Percentiles rank a stretch among this genome's conserved stretches.
phyloP scores from a whole-genome alignment of 2,888 invertebrate genomes.

The Portevinia maculata region DNA sequence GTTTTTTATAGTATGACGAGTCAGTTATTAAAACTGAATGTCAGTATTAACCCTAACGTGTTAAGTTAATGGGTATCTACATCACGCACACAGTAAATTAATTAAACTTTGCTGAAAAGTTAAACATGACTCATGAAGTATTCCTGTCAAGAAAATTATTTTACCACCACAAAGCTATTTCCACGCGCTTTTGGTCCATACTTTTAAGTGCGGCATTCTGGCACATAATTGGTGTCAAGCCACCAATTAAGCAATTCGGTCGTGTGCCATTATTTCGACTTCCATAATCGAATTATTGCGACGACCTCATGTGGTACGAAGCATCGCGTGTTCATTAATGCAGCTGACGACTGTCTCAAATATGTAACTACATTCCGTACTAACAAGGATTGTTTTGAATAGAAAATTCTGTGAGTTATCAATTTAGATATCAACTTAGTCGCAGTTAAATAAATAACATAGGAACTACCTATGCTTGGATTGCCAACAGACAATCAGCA shows the following conservation, averaged over 20 bases:
- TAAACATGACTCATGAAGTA: too few species aligned
- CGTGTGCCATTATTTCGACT: constrained; percentile 12
- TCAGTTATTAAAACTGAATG: too few species aligned
- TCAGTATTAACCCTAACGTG: too few species aligned
- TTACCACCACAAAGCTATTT: not conserved
- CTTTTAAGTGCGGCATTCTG: not conserved
- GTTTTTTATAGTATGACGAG: too few species aligned
- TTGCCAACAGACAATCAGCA: constrained; percentile 15
- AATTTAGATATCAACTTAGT: not conserved
- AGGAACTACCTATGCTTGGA: not conserved
- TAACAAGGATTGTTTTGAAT: constrained; percentile 7
- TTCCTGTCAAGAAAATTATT: not conserved
- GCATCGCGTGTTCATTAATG: constrained; percentile 31
- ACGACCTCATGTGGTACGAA: constrained; percentile 1
- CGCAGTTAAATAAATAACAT: not conserved
- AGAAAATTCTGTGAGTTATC: constrained; percentile 33
- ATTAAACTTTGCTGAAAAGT: too few species aligned
- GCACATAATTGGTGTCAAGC: constrained; percentile 15
- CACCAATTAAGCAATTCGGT: constrained; percentile 7
- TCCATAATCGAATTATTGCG: constrained; percentile 23
- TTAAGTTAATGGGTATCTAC: too few species aligned
- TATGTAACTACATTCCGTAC: constrained; percentile 13
- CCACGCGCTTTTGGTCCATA: not conserved
- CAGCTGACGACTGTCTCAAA: constrained; percentile 23
- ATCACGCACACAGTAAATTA: too few species aligned